Evolutionary conservation across 2,113 vertebrate species (phyloP).

Genomic region (Callospermophilus lateralis): DNA sequence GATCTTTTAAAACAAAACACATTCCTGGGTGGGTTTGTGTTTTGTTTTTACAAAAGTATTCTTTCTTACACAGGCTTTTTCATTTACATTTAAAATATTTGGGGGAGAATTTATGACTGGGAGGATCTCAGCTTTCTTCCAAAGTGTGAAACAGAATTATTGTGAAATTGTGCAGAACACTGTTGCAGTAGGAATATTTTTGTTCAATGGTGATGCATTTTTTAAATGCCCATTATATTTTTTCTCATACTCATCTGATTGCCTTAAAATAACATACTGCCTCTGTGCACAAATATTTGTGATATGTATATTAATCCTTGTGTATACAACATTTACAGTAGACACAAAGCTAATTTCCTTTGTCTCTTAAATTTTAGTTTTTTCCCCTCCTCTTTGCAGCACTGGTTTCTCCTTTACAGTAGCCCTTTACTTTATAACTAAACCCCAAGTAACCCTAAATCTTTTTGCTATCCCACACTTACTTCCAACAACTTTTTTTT

Average conservation of each 20-base stretch:
- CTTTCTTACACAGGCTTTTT: constrained; percentile 71
- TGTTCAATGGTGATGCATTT: constrained; percentile 26
- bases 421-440: constrained; percentile 42
- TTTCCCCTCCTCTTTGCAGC: not conserved
- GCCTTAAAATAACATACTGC: constrained; percentile 11
- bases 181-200: constrained; percentile 61
- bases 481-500: constrained; percentile 23
- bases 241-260: not conserved
- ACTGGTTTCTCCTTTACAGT: not conserved
- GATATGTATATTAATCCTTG: not conserved
- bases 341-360: constrained; percentile 26
- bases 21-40: constrained; percentile 80
- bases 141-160: constrained; percentile 75
- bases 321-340: not conserved
- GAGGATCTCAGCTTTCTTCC: constrained; percentile 69
- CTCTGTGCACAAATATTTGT: not conserved
- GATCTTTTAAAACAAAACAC: constrained; percentile 82
- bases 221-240: not conserved
- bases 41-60: constrained; percentile 79
- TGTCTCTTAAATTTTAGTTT: constrained; percentile 14
- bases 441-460: constrained; percentile 26
- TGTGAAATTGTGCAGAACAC: constrained; percentile 71
- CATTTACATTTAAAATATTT: constrained; percentile 82
- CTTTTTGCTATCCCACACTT: constrained; percentile 31
- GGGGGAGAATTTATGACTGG: constrained; percentile 64